phyloP scores from a whole-genome alignment of 2,888 invertebrate species.

The Tetramorium bicarinatum region DNA sequence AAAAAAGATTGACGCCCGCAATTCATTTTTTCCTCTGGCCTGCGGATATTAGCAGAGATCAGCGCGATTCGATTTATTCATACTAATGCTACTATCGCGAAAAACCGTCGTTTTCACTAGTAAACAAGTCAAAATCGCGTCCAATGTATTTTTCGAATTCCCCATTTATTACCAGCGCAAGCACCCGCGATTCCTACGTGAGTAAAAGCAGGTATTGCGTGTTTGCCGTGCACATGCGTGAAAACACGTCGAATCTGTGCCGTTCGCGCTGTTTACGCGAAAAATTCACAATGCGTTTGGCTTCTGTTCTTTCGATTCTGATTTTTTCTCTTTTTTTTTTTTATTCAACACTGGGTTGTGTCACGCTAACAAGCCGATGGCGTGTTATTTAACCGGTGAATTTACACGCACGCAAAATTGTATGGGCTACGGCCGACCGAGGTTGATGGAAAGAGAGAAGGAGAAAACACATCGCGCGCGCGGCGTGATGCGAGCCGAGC shows the following conservation, averaged over 20 bases:
- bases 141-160: slow-evolving; percentile 35
- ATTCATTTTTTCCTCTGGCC: slow-evolving; percentile 47
- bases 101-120: neutral
- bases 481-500: slow-evolving; percentile 2
- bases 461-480: neutral
- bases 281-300: slow-evolving; percentile 39
- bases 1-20: slow-evolving; percentile 64
- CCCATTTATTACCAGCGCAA: slow-evolving; percentile 15
- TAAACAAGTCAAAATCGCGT: slow-evolving; percentile 8
- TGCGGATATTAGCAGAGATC: slow-evolving; percentile 23
- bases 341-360: slow-evolving; percentile 3
- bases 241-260: slow-evolving; percentile 28
- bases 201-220: slow-evolving; percentile 28
- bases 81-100: slow-evolving; percentile 31
- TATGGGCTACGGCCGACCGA: neutral
- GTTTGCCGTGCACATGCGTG: slow-evolving; percentile 29
- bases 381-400: slow-evolving; percentile 52
- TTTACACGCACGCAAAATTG: slow-evolving; percentile 47
- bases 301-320: neutral
- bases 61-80: slow-evolving; percentile 51
- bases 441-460: neutral
- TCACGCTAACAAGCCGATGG: slow-evolving; percentile 53
- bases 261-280: slow-evolving; percentile 41
- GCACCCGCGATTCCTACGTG: neutral
- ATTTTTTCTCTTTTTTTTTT: slow-evolving; percentile 8